Evolutionary conservation across 2,797 vertebrate genomes (phyloP).

Genomic region (Aphelocoma californica): DNA sequence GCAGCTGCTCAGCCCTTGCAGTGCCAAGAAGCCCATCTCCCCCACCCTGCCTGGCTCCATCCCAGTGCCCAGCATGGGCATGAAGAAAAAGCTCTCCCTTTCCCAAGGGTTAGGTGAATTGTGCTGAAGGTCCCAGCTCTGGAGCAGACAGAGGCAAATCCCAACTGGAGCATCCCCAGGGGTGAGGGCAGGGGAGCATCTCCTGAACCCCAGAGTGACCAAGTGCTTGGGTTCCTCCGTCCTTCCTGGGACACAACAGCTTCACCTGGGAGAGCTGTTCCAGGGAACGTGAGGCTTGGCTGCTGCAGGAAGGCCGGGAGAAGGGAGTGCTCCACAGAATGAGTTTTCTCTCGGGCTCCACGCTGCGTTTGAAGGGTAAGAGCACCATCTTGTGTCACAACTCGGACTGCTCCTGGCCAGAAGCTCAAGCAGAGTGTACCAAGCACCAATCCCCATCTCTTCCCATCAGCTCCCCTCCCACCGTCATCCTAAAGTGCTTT

Average conservation of each 20-base stretch:
- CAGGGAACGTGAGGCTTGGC: neutral
- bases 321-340: neutral
- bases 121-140: neutral
- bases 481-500: neutral
- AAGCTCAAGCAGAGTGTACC: neutral
- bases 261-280: neutral
- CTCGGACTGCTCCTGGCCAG: fast-evolving
- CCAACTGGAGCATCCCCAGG: fast-evolving
- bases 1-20: neutral
- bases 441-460: fast-evolving
- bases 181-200: neutral
- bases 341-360: neutral
- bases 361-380: neutral
- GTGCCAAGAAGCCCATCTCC: neutral
- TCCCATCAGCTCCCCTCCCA: neutral
- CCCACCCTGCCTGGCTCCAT: neutral
- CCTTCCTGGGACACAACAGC: neutral
- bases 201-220: neutral
- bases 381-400: slow-evolving; percentile 58
- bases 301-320: neutral
- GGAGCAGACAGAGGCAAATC: neutral
- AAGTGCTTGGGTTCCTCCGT: neutral
- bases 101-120: neutral
- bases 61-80: neutral
- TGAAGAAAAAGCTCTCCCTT: neutral